Base-by-base conservation (phyloP, 2,113 vertebrate species). In the Prinia subflava region DNA sequence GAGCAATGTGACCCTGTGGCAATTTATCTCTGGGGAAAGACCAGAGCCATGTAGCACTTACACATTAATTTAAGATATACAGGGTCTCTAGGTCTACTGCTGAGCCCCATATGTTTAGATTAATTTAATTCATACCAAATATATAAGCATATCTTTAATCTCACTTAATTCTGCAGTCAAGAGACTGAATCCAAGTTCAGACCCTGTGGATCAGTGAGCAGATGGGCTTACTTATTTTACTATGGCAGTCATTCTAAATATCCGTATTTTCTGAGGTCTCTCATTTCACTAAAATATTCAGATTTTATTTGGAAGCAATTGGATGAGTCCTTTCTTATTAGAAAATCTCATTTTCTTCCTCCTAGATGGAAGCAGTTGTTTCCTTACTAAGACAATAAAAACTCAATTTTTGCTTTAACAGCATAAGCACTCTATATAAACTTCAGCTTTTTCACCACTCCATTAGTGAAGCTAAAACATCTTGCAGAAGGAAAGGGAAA, bases 381-480 rank as follows among this genome's bases (percentile, higher is more conserved):
- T 90, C 44, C 56, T 88, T 64, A 88, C 30, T 50, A 91, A 86
- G 64, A 90, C 39, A 95, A 87, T 80, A 92, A 94, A 94, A 90
- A 13, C 6, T 3, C 22, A 83, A 49, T 83, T 83, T 92, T 95
- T 88, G 19, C 59, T 95, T 92, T 95, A 82, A 80, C 60, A 67
- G 35, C 8, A 1, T 83, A 95, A 92, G 33, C 44, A 64, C 22
- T 49, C 31, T 53, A 28, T 42, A 62, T 63, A 88, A 79, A 73
- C 64, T 47, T 47, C 55, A 75, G 64, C 7, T 47, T 47, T 88
- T 85, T 55, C 42, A 8, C 21, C 30, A 52, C n/a, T 69, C 41
- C 55, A 11, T 75, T 90, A 94, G 73, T 71, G 35, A 62, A 85
- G 53, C 35, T 64, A 73, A 89, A 93, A 67, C 11, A 44, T 74